Evolutionary conservation across 2,797 vertebrate species (phyloP), one percentile per base, ranked within the genome.

Genomic region (Sebastolobus altivelis): DNA sequence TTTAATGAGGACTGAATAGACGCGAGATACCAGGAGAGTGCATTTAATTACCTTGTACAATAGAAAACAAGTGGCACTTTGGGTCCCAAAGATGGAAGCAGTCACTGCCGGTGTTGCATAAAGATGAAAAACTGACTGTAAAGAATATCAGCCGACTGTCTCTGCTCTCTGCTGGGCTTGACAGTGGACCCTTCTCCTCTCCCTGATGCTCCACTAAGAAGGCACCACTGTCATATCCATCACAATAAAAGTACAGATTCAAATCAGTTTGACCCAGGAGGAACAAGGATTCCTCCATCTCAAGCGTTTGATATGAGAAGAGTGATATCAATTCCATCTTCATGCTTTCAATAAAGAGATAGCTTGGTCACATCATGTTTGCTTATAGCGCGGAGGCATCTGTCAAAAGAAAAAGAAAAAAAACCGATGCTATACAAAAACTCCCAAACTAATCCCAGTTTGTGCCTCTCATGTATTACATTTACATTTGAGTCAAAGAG

Each of bases 1-100:
- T 75, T 85, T 83, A 88, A 90, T 77, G 70, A 82, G 75, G 54
- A 80, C 59, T 72, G 86, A 88, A 84, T 59, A 79, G 86, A 82
- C 72, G 76, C 0, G 1, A 49, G 63, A 83, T 46, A 78, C 63
- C 77, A 67, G 76, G 82, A 87, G 71, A 75, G 83, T 68, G 78
- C 43, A 27, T 81, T 86, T 85, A 83, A 90, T 92, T 79, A 87
- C 67, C 58, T 63, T 35, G 54, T 68, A 78, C 77, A 87, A 89
- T 77, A 60, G 77, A 74, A 84, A 87, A 87, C 79, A 77, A 77
- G 78, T 61, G 70, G 52, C 78, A 69, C 77, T 82, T 65, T 63
- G 73, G 72, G 72, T 65, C 70, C 79, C 60, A 46, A 37, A 62
- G 83, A 87, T 67, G 69, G 14, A 88, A 29, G 33, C 79, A 60